Percentiles rank a stretch among this genome's conserved stretches.
phyloP scores from a whole-genome alignment of 2,797 vertebrate genomes.

The Galago senegalensis region DNA sequence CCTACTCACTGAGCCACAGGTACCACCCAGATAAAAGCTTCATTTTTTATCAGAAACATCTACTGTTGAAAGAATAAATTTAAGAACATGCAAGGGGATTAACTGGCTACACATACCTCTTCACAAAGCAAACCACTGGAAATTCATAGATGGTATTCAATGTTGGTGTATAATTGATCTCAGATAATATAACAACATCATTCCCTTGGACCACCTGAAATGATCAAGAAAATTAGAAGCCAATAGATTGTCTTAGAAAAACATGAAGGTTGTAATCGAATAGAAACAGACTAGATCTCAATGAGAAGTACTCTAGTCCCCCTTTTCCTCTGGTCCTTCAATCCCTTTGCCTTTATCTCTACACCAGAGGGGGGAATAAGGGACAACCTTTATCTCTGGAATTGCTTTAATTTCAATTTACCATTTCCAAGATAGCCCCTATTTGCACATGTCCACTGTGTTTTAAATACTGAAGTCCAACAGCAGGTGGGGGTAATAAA shows the following conservation, averaged over 20 bases:
- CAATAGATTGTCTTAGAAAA: background rate
- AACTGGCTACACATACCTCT: background rate
- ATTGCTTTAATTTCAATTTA: background rate
- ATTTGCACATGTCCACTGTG: background rate
- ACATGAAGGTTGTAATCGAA: background rate
- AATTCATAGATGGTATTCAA: background rate
- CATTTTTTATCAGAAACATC: background rate
- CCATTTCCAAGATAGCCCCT: background rate
- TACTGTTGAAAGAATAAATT: background rate
- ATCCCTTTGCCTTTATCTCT: background rate
- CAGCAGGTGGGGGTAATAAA: background rate
- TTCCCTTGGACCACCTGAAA: conserved; percentile 46
- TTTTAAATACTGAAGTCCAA: background rate
- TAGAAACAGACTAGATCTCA: background rate
- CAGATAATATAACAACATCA: conserved; percentile 1
- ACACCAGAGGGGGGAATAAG: background rate
- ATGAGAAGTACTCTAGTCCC: background rate
- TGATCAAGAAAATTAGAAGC: background rate
- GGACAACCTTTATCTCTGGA: background rate
- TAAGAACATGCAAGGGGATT: background rate
- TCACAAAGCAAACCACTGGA: conserved; percentile 24
- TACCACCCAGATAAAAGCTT: too few species aligned
- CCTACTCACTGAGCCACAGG: too few species aligned
- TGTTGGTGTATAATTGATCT: background rate
- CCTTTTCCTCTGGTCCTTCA: background rate